Conservation (phyloP, 2,888 invertebrate genomes). For the Thereva nobilitata region DNA sequence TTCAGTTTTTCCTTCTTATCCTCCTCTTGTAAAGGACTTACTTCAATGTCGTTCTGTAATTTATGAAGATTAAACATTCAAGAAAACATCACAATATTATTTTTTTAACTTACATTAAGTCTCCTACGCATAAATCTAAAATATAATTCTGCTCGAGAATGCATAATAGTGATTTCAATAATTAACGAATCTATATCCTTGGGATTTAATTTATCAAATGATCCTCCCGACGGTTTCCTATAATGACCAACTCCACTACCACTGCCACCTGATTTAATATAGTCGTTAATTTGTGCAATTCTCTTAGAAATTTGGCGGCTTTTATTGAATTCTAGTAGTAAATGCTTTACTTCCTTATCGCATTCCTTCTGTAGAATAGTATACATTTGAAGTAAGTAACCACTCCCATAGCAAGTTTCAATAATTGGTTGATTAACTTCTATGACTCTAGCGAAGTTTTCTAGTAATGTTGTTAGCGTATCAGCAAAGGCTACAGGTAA, state of each 20-base stretch:
- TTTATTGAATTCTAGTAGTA: slow-evolving; percentile 74
- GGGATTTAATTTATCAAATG: slow-evolving; percentile 70
- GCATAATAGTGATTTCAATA: slow-evolving; percentile 89
- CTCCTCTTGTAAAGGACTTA: slow-evolving; percentile 61
- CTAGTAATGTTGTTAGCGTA: slow-evolving; percentile 80
- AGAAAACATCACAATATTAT: slow-evolving; percentile 1
- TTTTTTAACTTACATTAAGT: slow-evolving; percentile 63
- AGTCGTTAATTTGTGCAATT: slow-evolving; percentile 66
- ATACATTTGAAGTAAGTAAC: slow-evolving; percentile 72
- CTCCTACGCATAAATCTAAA: slow-evolving; percentile 82
- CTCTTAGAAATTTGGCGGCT: slow-evolving; percentile 68
- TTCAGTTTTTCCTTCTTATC: slow-evolving; percentile 59
- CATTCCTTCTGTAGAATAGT: slow-evolving; percentile 77
- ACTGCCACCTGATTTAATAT: slow-evolving; percentile 57
- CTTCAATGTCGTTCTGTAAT: slow-evolving; percentile 66
- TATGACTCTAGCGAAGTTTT: slow-evolving; percentile 80
- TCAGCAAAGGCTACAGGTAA: slow-evolving; percentile 82
- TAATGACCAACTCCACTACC: slow-evolving; percentile 51
- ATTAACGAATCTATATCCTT: slow-evolving; percentile 85
- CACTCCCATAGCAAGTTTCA: slow-evolving; percentile 86
- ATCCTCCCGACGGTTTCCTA: slow-evolving; percentile 53
- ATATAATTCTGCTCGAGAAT: slow-evolving; percentile 88
- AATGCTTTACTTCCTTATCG: slow-evolving; percentile 66
- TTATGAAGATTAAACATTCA: slow-evolving; percentile 12
- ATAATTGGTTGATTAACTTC: slow-evolving; percentile 88